A percentile compares a stretch with the other conserved stretches of the same genome.
These are phyloP conservation scores for Diplolepis rosae DNA, from an alignment of 2,888 invertebrate genomes.

Conservation along the genomic window DNA sequence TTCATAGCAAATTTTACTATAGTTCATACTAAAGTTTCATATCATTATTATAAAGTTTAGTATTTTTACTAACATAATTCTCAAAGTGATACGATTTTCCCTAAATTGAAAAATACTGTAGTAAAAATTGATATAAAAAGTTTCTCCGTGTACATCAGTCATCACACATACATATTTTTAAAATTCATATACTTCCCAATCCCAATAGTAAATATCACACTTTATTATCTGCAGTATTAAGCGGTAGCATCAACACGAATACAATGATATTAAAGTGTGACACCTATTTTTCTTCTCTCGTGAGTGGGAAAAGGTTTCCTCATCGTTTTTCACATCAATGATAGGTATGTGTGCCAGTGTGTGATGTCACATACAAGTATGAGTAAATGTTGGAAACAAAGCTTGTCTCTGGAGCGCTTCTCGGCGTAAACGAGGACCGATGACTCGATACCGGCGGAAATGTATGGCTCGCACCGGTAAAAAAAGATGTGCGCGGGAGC, in stretches of 20 bases:
- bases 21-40: too few relatives aligned
- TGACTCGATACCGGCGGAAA: slow-evolving; percentile 69
- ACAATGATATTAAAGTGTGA: slow-evolving; percentile 12
- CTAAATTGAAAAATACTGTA: too few relatives aligned
- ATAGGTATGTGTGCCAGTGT: background rate
- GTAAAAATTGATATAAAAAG: too few relatives aligned
- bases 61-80: too few relatives aligned
- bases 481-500: slow-evolving; percentile 36
- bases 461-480: slow-evolving; percentile 51
- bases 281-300: slow-evolving; percentile 8
- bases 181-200: background rate
- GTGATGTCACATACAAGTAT: background rate
- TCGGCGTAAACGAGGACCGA: slow-evolving; percentile 54
- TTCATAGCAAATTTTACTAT: too few relatives aligned
- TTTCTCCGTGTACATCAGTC: too few relatives aligned
- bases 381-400: slow-evolving; percentile 57
- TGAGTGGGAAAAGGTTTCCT: slow-evolving; percentile 3
- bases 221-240: slow-evolving; percentile 1
- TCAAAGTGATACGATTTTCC: too few relatives aligned
- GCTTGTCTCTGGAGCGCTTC: slow-evolving; percentile 61
- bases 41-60: too few relatives aligned
- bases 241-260: slow-evolving; percentile 3
- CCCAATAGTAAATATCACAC: background rate
- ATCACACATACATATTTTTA: background rate
- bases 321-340: slow-evolving; percentile 13